A percentile compares a stretch with the other conserved stretches of the same genome.
Evolutionary conservation across 1,140 invertebrate species (phyloP).

Genomic region (Drosophila watanabei): DNA sequence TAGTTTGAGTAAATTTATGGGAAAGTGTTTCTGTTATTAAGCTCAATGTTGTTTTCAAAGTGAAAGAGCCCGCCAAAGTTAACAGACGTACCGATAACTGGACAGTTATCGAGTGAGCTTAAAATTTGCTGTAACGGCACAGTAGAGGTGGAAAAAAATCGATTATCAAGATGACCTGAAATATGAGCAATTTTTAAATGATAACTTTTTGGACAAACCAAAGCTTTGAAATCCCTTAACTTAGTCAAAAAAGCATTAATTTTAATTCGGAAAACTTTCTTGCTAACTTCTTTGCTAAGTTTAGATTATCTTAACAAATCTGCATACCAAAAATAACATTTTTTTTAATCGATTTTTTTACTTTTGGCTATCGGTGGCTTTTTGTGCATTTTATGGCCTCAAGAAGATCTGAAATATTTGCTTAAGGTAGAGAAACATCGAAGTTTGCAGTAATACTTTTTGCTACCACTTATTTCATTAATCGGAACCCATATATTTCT

Average conservation of each 20-base stretch:
- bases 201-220: background rate
- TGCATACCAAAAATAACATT: background rate
- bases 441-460: too few relatives aligned
- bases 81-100: background rate
- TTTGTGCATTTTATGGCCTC: background rate
- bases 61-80: background rate
- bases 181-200: too few relatives aligned
- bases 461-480: too few relatives aligned
- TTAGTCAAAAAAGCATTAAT: background rate
- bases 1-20: background rate
- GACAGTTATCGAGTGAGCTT: background rate
- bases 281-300: too few relatives aligned
- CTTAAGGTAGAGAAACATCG: too few relatives aligned
- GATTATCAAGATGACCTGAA: background rate
- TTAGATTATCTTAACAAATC: background rate
- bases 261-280: too few relatives aligned
- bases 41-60: background rate
- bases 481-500: too few relatives aligned
- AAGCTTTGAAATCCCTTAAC: background rate
- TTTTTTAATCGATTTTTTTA: background rate
- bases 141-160: background rate
- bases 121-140: background rate
- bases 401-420: background rate
- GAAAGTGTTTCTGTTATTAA: background rate
- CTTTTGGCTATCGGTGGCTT: background rate